Base-by-base conservation (phyloP, 2,797 vertebrate genomes). In the Eulemur rubriventer region DNA sequence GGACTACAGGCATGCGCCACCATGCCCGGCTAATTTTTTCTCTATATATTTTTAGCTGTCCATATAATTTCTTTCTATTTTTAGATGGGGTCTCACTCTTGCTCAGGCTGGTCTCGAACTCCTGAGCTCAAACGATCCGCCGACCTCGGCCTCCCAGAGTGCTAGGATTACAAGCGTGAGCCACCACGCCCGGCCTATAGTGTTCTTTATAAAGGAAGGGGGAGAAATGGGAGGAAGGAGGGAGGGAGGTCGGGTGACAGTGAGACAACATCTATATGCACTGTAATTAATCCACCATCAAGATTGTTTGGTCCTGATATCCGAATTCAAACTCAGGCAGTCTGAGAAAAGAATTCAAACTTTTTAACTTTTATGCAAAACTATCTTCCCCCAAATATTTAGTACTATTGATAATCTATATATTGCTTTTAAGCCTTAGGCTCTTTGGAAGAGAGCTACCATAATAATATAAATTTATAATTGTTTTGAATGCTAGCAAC, bases 391-490 rank as follows among this genome's bases (percentile, higher is more conserved):
- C 6, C 30, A 69, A 70, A 22, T 67, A 70, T 17, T 92, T 93
- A 94, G 65, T 79, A 86, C 76, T 80, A 89, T 30, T 72, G 90
- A 35, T 26, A 50, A 91, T 67, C 7, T 57, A 57, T 30, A 46
- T 46, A 69, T 88, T 86, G 10, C 4, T 59, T 88, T 94, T 80
- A 57, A 59, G 61, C 33, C 82, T 75, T 48, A 6, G 4, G 26
- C 10, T 89, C 13, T 61, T 85, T 6, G 33, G 87, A 89, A 20
- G 35, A 80, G 2, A 86, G 33, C 38, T 55, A 13, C 17, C n/a
- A 6, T 72, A 72, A 83, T 9, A 59, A 28, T 52, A 82, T 50
- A 59, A 90, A 73, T 41, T 33, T 67, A 67, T 48, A 78, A 90
- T 35, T 43, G 30, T 72, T 85, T 82, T 59, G 75, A 82, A 63